These are phyloP conservation scores for Palloptera scutellata DNA, from an alignment of 2,888 invertebrate species.

Conservation along the genomic window DNA sequence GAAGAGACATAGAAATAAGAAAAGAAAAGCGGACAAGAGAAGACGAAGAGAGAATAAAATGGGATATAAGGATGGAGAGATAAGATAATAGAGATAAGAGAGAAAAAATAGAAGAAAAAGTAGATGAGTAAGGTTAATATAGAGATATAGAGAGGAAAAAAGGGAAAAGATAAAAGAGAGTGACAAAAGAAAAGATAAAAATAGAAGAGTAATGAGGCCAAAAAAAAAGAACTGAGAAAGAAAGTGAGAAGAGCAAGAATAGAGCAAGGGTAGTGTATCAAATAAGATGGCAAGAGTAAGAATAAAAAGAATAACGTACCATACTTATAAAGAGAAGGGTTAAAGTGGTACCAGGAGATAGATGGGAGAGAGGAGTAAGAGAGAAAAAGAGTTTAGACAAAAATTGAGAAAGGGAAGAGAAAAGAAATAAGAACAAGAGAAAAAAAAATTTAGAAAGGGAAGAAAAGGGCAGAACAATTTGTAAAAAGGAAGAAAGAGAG, in stretches of 20 bases:
- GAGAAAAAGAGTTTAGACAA: not conserved
- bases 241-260: too few relatives aligned
- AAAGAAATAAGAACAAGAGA: not conserved
- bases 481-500: too few relatives aligned
- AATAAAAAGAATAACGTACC: too few relatives aligned
- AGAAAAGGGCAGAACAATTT: not conserved
- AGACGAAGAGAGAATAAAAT: conserved; percentile 1
- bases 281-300: too few relatives aligned
- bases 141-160: too few relatives aligned
- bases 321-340: too few relatives aligned
- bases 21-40: not conserved
- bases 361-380: not conserved
- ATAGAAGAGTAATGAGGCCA: not conserved
- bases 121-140: too few relatives aligned
- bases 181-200: too few relatives aligned
- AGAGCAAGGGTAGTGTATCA: too few relatives aligned
- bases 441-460: not conserved
- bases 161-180: too few relatives aligned
- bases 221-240: too few relatives aligned
- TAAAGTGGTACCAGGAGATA: too few relatives aligned
- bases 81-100: not conserved
- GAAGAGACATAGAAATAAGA: not conserved
- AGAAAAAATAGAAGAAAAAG: conserved; percentile 4
- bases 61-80: not conserved
- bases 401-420: not conserved